Base-by-base conservation (phyloP, 2,113 vertebrate species). In the human region DNA sequence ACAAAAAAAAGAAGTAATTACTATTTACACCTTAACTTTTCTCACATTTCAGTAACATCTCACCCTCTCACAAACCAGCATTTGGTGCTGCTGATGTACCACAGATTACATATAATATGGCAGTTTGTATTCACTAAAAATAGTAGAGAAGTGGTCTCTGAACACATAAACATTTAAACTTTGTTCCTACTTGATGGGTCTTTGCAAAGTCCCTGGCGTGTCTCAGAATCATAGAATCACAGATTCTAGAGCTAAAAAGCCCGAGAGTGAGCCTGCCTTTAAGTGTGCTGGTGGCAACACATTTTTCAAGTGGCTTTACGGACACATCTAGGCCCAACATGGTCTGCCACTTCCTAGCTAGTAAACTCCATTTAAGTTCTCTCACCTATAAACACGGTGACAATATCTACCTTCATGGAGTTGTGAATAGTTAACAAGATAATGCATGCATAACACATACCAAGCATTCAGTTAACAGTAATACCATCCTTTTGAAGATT, bases 281-380 rank as follows among this genome's bases (percentile, higher is more conserved):
- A 73, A 55, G 59, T 68, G 35, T 79, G 38, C 23, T 90, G 20
- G 59, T 50, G 30, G 43, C 32, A 61, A 38, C 80, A 14, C 45
- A 75, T 55, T 90, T 94, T 96, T 81, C 92, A 61, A 83, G 57
- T 73, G 59, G 27, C 52, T 90, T 89, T 87, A 73, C 35, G 84
- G 45, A 61, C 22, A 73, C 8, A 88, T 3, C 11, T 59, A 93
- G 38, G 38, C 35, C 79, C 80, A 43, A 85, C 80, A 86, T 30
- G 52, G 38, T 52, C 35, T 93, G 40, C 52, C 23, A 76, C 48
- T 84, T 72, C 61, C 22, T 40, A 61, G 43, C 43, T 30, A 82
- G 12, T 68, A 70, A 84, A 91, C 52, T 85, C 55, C 38, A 88
- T 85, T 25, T 95, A 89, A 94, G 45, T 83, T 87, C 61, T 79